Evolutionary conservation across 1,140 invertebrate genomes (phyloP), one percentile per base, ranked within the genome.

Genomic region (Drosophila insularis): DNA sequence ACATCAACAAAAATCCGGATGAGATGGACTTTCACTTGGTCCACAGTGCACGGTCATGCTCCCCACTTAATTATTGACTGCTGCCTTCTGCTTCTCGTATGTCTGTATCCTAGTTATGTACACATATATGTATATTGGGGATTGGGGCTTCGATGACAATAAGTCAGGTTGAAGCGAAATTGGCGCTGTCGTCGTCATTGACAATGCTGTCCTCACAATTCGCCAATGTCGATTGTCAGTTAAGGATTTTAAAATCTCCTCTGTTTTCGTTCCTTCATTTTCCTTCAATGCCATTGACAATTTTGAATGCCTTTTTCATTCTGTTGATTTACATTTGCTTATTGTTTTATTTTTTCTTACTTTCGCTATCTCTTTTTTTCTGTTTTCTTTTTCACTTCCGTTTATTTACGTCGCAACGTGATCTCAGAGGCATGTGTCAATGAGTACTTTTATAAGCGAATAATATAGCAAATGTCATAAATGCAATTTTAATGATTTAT

Each of bases 201-300:
- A 81, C 78, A 85, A 75, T 78, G 54, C 75, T 81, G 78, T 81
- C 80, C 56, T 68, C 37, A 65, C 64, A 37, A 58, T 43, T 39
- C 31, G 56, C 56, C 27, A 39, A 74, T 59, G 80, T 68, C 81
- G 80, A 79, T 72, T 81, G 69, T 68, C 76, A 76, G 87, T 76
- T 77, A 69, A 67, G 72, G 82, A 87, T 89, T 87, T 89, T 77
- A 87, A 89, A 86, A 87, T 87, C 82, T 69, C 46, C 56, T 53
- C 59, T 35, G 31, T 17, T 58, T 35, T 32, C 13, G 3, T 60
- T 60, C 13, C 31, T 40, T 19, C n/a, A 10, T 70, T 74, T 67
- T 71, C 53, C 59, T 71, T 64, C 11, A 31, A 11, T 56, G 65
- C 60, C 53, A 39, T 43, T 62, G 71, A 67, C 79, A 87, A 77